phyloP scores from a whole-genome alignment of 2,888 invertebrate genomes.

The Ligdia adustata region DNA sequence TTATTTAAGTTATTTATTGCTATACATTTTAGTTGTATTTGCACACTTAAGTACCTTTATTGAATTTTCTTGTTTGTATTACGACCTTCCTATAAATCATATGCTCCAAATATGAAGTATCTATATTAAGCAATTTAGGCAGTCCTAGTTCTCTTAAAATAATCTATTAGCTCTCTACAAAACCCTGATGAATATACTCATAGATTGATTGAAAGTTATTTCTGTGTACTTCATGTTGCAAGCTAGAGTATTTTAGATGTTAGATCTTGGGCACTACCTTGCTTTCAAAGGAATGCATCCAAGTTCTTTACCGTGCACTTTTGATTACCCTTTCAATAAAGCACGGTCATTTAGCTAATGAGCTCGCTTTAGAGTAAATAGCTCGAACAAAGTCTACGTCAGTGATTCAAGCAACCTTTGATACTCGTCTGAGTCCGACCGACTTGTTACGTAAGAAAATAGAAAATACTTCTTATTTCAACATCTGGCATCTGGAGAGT shows the following conservation, averaged over 20 bases:
- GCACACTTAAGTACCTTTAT: no score
- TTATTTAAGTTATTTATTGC: no score
- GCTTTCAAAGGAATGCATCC: constrained; percentile 25
- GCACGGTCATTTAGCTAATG: constrained; percentile 78
- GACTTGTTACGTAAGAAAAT: constrained; percentile 50
- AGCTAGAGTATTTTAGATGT: no score
- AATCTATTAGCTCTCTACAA: no score
- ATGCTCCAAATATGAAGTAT: no score
- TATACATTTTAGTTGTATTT: no score
- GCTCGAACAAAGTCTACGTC: constrained; percentile 72
- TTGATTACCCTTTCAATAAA: constrained; percentile 65
- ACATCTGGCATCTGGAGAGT: constrained; percentile 38
- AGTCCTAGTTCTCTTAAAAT: no score
- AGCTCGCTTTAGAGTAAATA: constrained; percentile 75
- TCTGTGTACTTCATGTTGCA: not conserved
- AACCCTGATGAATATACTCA: no score
- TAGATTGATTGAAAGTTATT: no score
- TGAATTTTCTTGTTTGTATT: no score
- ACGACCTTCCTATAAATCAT: no score
- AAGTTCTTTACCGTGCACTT: constrained; percentile 23
- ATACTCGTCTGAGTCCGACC: constrained; percentile 51
- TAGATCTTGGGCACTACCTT: not conserved
- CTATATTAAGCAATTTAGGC: no score
- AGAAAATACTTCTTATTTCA: constrained; percentile 41
- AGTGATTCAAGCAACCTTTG: constrained; percentile 64